Evolutionary conservation across 1,140 invertebrate genomes (phyloP).

Genomic region (Brachionus sp.): DNA sequence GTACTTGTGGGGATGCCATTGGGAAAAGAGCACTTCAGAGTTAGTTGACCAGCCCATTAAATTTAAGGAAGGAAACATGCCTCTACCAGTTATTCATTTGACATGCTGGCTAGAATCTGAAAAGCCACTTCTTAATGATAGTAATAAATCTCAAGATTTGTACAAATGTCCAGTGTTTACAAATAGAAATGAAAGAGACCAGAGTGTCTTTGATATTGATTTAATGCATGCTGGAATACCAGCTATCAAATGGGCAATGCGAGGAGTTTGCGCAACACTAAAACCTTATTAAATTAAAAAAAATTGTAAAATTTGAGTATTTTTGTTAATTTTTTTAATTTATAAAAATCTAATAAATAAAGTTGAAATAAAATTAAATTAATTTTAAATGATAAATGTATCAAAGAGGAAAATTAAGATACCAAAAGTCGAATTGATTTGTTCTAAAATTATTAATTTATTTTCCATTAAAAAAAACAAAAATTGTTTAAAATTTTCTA

Average conservation of each 20-base stretch:
- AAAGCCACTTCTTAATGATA: constrained; percentile 14
- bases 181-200: not conserved
- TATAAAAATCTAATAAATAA: not conserved
- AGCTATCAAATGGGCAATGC: constrained; percentile 54
- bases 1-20: constrained; percentile 55
- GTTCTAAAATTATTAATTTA: no score
- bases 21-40: constrained; percentile 59
- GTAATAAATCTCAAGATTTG: constrained; percentile 3
- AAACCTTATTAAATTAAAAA: constrained; percentile 50
- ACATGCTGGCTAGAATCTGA: constrained; percentile 49
- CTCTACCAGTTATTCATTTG: constrained; percentile 57
- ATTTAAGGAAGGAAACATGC: constrained; percentile 49
- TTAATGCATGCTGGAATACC: constrained; percentile 53
- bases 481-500: no score
- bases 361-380: no score
- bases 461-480: no score
- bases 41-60: constrained; percentile 55
- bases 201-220: constrained; percentile 54
- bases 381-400: no score
- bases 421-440: no score
- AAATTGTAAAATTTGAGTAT: not conserved
- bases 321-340: not conserved
- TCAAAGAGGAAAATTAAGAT: no score
- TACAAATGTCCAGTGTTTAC: constrained; percentile 38
- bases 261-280: constrained; percentile 57